Percentiles rank a stretch among this genome's conserved stretches.
Evolutionary conservation across 1,140 invertebrate species (phyloP).

Genomic region (Nautilus pompilius): DNA sequence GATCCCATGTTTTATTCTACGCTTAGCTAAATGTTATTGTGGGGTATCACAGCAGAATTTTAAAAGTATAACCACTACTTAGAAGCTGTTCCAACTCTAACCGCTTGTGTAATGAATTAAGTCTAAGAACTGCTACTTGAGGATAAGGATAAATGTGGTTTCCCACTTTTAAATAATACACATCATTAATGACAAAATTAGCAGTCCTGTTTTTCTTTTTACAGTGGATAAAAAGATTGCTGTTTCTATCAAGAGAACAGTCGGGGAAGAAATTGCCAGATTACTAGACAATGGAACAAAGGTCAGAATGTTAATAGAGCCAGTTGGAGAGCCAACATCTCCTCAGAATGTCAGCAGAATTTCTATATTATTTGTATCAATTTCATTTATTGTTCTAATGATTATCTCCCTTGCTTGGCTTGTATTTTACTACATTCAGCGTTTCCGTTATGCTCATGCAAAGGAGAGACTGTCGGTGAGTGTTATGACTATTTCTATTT

Average conservation of each 20-base stretch:
- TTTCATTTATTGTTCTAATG: constrained; percentile 92
- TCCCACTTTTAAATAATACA: no score
- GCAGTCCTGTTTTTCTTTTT: not conserved
- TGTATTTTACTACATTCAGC: constrained; percentile 90
- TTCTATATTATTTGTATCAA: constrained; percentile 87
- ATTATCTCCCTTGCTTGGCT: constrained; percentile 90
- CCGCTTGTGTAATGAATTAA: no score
- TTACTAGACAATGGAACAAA: constrained; percentile 9
- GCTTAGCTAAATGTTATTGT: no score
- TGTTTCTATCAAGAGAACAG: not conserved
- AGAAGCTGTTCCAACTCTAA: no score
- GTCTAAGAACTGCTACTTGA: no score
- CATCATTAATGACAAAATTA: no score
- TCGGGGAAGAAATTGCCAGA: not conserved
- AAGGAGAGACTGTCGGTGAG: constrained; percentile 76
- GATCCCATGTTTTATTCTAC: no score
- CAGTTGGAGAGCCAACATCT: not conserved
- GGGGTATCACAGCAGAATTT: no score
- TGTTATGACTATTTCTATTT: constrained; percentile 24
- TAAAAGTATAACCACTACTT: no score
- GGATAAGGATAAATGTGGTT: no score
- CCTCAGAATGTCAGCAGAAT: constrained; percentile 46
- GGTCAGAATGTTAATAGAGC: constrained; percentile 3
- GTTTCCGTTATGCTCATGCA: constrained; percentile 87
- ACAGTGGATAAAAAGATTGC: not conserved